Conservation (phyloP, 2,888 invertebrate species). For the Cabera pusaria region DNA sequence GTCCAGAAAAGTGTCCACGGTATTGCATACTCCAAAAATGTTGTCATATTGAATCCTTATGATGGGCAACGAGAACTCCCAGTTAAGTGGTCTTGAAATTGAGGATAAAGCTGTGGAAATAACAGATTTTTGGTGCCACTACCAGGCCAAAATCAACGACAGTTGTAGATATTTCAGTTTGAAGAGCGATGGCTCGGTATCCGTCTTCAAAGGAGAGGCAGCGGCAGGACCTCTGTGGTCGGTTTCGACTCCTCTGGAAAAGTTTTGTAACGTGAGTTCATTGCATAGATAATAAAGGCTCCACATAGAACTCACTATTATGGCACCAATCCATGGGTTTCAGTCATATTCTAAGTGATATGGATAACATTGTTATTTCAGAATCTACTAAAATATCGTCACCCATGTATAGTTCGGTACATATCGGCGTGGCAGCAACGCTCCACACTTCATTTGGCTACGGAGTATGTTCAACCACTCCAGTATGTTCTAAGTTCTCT, state of each 20-base stretch:
- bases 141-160: constrained; percentile 84
- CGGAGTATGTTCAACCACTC: constrained; percentile 92
- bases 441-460: constrained; percentile 89
- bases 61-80: constrained; percentile 92
- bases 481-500: constrained; percentile 85
- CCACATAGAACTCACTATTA: too few relatives aligned
- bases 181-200: constrained; percentile 84
- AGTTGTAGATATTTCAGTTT: constrained; percentile 79
- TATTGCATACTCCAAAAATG: too few relatives aligned
- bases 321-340: too few relatives aligned
- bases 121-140: constrained; percentile 91
- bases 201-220: constrained; percentile 90
- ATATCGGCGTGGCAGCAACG: constrained; percentile 91
- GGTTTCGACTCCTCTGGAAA: constrained; percentile 87
- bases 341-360: too few relatives aligned
- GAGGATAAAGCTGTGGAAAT: constrained; percentile 89
- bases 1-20: too few relatives aligned
- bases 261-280: constrained; percentile 87
- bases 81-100: constrained; percentile 88
- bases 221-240: constrained; percentile 86
- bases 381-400: constrained; percentile 93
- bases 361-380: constrained; percentile 78
- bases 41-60: constrained; percentile 34
- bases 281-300: too few relatives aligned
- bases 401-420: constrained; percentile 93